Percentiles rank a stretch among this genome's conserved stretches.
Evolutionary conservation across 2,888 invertebrate genomes (phyloP).

Genomic region (Trichopria drosophilae): DNA sequence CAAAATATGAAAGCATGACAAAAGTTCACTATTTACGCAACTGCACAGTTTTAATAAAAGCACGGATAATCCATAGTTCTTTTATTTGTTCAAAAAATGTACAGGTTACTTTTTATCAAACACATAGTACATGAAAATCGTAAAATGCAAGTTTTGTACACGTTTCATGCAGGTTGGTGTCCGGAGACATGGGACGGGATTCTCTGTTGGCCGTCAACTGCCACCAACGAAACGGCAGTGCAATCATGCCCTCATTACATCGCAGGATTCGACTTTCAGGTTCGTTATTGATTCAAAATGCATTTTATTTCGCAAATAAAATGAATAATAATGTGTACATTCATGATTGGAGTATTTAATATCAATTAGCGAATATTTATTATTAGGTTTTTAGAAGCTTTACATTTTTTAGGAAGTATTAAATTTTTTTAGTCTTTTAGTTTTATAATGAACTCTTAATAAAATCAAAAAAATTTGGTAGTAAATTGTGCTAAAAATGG

Average conservation of each 20-base stretch:
- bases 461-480: not conserved
- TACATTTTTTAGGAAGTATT: too few relatives aligned
- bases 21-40: too few relatives aligned
- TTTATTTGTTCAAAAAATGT: too few relatives aligned
- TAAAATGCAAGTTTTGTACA: too few relatives aligned
- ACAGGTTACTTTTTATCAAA: too few relatives aligned
- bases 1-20: too few relatives aligned
- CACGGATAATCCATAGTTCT: too few relatives aligned
- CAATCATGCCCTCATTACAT: conserved; percentile 63
- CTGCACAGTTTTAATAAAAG: too few relatives aligned
- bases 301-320: not conserved
- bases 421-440: too few relatives aligned
- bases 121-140: too few relatives aligned
- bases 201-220: conserved; percentile 63
- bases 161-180: conserved; percentile 60
- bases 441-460: not conserved
- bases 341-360: not conserved
- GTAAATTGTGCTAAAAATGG: not conserved
- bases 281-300: conserved; percentile 27
- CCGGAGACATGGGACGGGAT: conserved; percentile 63
- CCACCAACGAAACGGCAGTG: conserved; percentile 57
- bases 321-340: not conserved
- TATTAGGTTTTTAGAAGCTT: not conserved
- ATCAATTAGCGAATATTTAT: not conserved
- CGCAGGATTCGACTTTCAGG: conserved; percentile 58